Evolutionary conservation across 2,113 vertebrate species (phyloP), one percentile per base, ranked within the genome.

Genomic region (Carassius auratus): DNA sequence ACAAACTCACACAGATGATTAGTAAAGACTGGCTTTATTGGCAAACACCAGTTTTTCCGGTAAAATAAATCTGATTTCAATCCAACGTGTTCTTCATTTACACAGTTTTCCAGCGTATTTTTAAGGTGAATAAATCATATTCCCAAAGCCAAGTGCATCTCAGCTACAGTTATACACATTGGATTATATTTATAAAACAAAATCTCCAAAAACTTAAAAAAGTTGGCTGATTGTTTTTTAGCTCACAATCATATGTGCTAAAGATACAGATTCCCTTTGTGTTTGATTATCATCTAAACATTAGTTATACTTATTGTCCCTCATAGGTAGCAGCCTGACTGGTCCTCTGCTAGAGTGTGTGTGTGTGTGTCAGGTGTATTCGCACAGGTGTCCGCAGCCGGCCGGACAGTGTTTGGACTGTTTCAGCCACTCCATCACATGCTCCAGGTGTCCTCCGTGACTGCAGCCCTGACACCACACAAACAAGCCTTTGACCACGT

Each of bases 391-490:
- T 62, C 98, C 98, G 0, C 98, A 99, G 89, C 98, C 98, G 0
- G 98, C 96, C 0, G 98, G 98, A 82, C 98, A 99, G 90, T 99
- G 96, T 2, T 96, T 94, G 84, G 94, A 99, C 89, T 93, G 96
- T 87, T 97, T 97, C 57, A 99, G 94, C 98, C 98, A 99, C 92
- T 97, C 97, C 96, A 97, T 98, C 89, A 99, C 94, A 91, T 99
- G 98, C 81, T 99, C 97, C 86, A 99, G 94, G 78, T 99, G 98
- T 33, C 98, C 98, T 0, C 98, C 98, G 0, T 99, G 98, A 82
- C 97, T 98, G 93, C 98, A 99, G 91, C 98, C 98, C 92, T 99
- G 98, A 93, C 98, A 99, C 98, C 98, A 99, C 88, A 99, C 98
- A 17, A 99, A 99, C 86, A 99, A 94, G 0, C 98, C 98, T 89